A percentile compares a stretch with the other conserved stretches of the same genome.
Conservation (phyloP, 2,888 invertebrate species). For the Pinctada fucata region DNA sequence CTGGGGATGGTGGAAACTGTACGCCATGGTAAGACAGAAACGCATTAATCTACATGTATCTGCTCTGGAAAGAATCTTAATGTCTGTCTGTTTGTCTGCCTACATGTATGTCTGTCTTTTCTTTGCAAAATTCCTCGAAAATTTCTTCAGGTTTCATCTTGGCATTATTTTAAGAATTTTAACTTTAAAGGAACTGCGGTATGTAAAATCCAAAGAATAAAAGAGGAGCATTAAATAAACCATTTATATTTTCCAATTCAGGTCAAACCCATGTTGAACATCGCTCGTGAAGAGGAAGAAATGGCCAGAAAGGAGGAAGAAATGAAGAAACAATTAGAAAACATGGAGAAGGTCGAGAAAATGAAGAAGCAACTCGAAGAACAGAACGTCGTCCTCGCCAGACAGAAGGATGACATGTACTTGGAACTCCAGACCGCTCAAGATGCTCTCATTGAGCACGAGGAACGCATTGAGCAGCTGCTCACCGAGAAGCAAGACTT, state of each 20-base stretch:
- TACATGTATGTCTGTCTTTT: too few relatives aligned
- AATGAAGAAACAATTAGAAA: conserved; percentile 94
- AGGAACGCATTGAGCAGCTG: conserved; percentile 95
- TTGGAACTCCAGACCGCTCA: conserved; percentile 93
- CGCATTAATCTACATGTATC: too few relatives aligned
- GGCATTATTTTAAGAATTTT: too few relatives aligned
- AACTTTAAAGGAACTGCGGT: too few relatives aligned
- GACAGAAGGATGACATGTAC: conserved; percentile 95
- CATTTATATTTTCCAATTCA: not conserved
- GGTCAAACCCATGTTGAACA: conserved; percentile 92
- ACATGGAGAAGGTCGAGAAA: conserved; percentile 95
- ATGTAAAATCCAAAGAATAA: too few relatives aligned
- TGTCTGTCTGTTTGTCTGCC: too few relatives aligned
- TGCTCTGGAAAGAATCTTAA: too few relatives aligned
- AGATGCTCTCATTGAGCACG: conserved; percentile 92
- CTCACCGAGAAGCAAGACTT: conserved; percentile 96
- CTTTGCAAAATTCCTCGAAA: too few relatives aligned
- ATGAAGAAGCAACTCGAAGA: conserved; percentile 97
- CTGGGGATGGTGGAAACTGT: conserved; percentile 99
- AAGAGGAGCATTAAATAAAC: not conserved
- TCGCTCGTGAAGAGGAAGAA: conserved; percentile 99
- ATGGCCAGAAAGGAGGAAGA: conserved; percentile 97
- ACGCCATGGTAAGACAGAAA: conserved; percentile 80
- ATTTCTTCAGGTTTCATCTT: too few relatives aligned
- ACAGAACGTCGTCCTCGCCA: conserved; percentile 92